phyloP scores from a whole-genome alignment of 2,797 vertebrate genomes.

The Heliangelus exortis region DNA sequence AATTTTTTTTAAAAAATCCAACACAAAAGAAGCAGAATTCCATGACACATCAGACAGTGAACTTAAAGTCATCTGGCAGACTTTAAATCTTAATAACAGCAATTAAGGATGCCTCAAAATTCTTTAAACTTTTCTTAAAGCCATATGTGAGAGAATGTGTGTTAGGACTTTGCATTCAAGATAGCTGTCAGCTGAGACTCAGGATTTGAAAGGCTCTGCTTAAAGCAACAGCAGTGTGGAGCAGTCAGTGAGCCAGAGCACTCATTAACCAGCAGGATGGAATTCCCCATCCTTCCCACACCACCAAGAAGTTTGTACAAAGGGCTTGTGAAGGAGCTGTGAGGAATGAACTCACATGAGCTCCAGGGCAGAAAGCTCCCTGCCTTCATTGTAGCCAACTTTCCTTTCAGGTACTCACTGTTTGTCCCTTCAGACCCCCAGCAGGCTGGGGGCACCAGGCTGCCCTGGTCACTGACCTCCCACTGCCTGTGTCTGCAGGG shows the following conservation, averaged over 20 bases:
- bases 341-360: not conserved
- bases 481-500: not conserved
- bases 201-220: not conserved
- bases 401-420: not conserved
- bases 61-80: not conserved
- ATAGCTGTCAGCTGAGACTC: not conserved
- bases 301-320: not conserved
- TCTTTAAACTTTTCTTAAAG: not conserved
- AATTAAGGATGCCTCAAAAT: not conserved
- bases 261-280: not conserved
- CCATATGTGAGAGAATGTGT: not conserved
- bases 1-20: not conserved
- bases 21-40: not conserved
- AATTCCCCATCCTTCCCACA: not conserved
- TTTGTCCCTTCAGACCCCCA: not conserved
- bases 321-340: not conserved
- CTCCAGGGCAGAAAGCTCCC: not conserved
- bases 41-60: not conserved
- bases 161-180: not conserved
- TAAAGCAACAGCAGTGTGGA: not conserved
- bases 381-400: not conserved
- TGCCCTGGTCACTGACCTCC: not conserved
- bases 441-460: not conserved
- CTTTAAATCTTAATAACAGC: not conserved
- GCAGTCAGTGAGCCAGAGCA: not conserved